These are phyloP conservation scores for Philopedon plagiatum DNA, from an alignment of 2,888 invertebrate species.

Conservation along the genomic window DNA sequence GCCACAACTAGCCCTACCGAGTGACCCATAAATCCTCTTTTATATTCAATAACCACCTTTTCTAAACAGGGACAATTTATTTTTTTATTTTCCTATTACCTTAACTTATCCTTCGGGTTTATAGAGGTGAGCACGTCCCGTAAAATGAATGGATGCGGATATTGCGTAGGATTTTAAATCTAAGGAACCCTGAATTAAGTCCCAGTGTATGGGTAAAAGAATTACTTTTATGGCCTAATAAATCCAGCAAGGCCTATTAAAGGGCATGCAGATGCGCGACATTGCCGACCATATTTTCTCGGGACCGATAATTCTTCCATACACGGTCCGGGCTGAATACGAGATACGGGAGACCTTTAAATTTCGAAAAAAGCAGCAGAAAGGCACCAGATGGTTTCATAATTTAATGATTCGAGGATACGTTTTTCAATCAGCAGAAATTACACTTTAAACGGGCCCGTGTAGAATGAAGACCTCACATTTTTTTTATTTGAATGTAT, in stretches of 20 bases:
- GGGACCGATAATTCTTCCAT: constrained; percentile 62
- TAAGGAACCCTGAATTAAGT: constrained; percentile 67
- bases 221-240: constrained; percentile 67
- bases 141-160: constrained; percentile 47
- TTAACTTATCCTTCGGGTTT: constrained; percentile 42
- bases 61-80: constrained; percentile 36
- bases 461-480: background rate
- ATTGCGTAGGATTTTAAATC: constrained; percentile 64
- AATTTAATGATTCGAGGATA: constrained; percentile 34
- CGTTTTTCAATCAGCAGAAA: constrained; percentile 32
- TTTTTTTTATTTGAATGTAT: background rate
- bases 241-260: constrained; percentile 65
- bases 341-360: constrained; percentile 55
- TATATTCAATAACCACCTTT: constrained; percentile 25
- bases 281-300: constrained; percentile 52
- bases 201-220: constrained; percentile 65
- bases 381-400: constrained; percentile 34
- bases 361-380: constrained; percentile 51
- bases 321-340: constrained; percentile 60
- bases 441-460: constrained; percentile 1
- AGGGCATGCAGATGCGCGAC: constrained; percentile 66
- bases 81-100: constrained; percentile 39
- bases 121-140: constrained; percentile 30
- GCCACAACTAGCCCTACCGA: background rate
- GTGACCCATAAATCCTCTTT: constrained; percentile 30